Evolutionary conservation across 2,797 vertebrate species (phyloP), one percentile per base, ranked within the genome.

Genomic region (Synaphobranchus kaupii): DNA sequence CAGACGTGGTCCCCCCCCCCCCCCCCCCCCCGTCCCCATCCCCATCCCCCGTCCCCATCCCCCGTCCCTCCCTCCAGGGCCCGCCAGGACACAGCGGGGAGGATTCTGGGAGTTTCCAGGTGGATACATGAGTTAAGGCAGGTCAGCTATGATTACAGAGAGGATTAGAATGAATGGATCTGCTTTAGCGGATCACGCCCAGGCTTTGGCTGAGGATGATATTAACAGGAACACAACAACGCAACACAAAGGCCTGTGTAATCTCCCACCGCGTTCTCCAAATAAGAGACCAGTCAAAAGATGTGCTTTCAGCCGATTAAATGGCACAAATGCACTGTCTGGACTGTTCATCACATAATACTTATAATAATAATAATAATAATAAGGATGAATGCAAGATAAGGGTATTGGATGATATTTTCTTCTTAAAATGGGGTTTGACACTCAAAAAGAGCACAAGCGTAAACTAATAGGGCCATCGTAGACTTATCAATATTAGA

Each of bases 11-110:
- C 7, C 5, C n/a, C 66, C 66, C 60, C 9, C 66, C 25, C 8
- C 66, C 13, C 71, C 5, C 71, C 71, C 17, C 13, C 13, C 31
- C 31, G n/a, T n/a, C 71, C 9, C 34, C n/a, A n/a, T n/a, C n/a
- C n/a, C n/a, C n/a, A n/a, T 1, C 17, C 13, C 13, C 31, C 31
- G n/a, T n/a, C 71, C 9, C 34, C n/a, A n/a, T 1, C 17, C 13
- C 13, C 31, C 31, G n/a, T n/a, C 71, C 9, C 34, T 4, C 66
- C 10, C 25, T 44, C 31, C 10, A 50, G 83, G 73, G 60, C 3
- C 76, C 76, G 84, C 86, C 68, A 34, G 84, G 84, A 83, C 83
- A 87, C 84, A 60, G 58, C 34, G 58, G 86, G 86, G 78, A 87
- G 84, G 86, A 84, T 82, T 88, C 28, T 52, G 48, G 81, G 52